Conservation (phyloP, 2,888 invertebrate genomes). For the Andrena bucephala region DNA sequence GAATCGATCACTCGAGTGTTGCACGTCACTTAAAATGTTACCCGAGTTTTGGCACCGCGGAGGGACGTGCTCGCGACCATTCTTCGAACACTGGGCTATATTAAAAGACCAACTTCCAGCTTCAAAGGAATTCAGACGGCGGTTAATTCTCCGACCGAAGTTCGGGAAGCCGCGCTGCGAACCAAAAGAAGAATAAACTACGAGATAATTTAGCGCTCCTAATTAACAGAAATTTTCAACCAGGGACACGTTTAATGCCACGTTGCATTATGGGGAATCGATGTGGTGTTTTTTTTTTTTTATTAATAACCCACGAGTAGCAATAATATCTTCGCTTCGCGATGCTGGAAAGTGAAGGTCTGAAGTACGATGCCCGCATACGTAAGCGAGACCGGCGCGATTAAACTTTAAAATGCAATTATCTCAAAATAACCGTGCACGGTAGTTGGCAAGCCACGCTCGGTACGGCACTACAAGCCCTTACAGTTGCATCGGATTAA, state of each 20-base stretch:
- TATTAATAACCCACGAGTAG: constrained; percentile 1
- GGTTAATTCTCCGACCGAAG: background rate
- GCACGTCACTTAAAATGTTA: constrained; percentile 31
- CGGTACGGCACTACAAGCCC: constrained; percentile 37
- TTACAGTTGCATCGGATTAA: constrained; percentile 52
- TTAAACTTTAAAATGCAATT: constrained; percentile 63
- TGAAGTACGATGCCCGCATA: constrained; percentile 28
- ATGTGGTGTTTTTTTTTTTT: background rate
- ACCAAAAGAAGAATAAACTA: too few relatives aligned
- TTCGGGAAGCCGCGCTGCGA: background rate
- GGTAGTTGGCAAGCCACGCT: constrained; percentile 38
- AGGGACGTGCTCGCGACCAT: background rate
- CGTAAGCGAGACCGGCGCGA: constrained; percentile 29
- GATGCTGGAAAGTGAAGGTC: background rate
- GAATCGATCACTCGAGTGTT: constrained; percentile 36
- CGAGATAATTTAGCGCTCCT: too few relatives aligned
- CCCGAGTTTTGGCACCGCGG: background rate
- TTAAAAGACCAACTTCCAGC: constrained; percentile 3
- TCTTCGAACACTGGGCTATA: background rate
- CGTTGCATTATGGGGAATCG: too few relatives aligned
- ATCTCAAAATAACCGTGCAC: constrained; percentile 56
- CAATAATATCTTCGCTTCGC: constrained; percentile 31
- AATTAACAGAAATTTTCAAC: too few relatives aligned
- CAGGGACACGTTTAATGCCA: too few relatives aligned
- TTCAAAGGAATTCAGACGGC: background rate